These are phyloP conservation scores for Mimas tiliae DNA, from an alignment of 2,888 invertebrate species.

Conservation along the genomic window DNA sequence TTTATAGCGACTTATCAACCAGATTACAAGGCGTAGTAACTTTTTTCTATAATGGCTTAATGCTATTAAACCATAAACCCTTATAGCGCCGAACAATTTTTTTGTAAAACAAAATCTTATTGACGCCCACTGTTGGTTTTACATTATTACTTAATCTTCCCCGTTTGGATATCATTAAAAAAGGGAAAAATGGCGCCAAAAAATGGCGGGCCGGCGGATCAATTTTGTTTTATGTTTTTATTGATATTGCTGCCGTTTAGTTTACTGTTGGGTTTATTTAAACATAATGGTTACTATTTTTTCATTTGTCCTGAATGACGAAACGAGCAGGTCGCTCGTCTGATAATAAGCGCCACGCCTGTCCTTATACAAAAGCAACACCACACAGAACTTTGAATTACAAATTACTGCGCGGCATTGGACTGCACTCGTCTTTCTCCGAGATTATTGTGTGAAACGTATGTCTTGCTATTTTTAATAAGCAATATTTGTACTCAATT, in stretches of 20 bases:
- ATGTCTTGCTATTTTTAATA: too few relatives aligned
- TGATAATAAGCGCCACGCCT: too few relatives aligned
- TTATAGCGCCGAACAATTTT: slow-evolving; percentile 49
- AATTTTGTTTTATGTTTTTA: slow-evolving; percentile 45
- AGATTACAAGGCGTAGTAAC: not conserved
- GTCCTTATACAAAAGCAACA: too few relatives aligned
- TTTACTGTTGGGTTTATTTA: not conserved
- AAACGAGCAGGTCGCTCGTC: too few relatives aligned
- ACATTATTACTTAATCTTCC: slow-evolving; percentile 74
- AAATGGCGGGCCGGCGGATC: slow-evolving; percentile 28
- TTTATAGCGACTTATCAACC: not conserved
- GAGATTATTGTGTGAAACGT: too few relatives aligned
- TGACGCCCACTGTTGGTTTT: slow-evolving; percentile 78
- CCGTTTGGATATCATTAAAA: slow-evolving; percentile 49
- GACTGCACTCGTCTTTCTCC: too few relatives aligned
- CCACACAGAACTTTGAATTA: too few relatives aligned
- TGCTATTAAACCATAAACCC: slow-evolving; percentile 18
- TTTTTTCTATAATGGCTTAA: slow-evolving; percentile 21
- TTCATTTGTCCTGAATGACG: too few relatives aligned
- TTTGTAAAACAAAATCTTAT: slow-evolving; percentile 52
- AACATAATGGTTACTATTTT: too few relatives aligned
- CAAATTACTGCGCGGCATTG: too few relatives aligned
- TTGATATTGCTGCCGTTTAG: slow-evolving; percentile 53
- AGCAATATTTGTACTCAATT: too few relatives aligned
- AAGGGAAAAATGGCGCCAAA: slow-evolving; percentile 64